These are phyloP conservation scores for Agonopterix heracliana DNA, from an alignment of 2,888 invertebrate genomes.

Conservation along the genomic window DNA sequence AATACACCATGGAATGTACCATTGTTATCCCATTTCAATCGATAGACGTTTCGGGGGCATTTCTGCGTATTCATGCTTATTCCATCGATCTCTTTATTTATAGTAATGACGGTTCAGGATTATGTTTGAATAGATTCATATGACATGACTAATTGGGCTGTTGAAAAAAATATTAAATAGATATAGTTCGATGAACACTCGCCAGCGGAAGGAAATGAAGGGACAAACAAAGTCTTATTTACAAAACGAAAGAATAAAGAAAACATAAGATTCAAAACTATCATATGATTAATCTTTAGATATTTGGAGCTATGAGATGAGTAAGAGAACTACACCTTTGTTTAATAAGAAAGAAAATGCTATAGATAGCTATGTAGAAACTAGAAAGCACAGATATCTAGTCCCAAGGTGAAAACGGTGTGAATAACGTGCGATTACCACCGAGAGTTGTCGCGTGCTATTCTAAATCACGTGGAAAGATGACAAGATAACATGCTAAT, in stretches of 20 bases:
- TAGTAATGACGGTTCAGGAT: conserved; percentile 40
- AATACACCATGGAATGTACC: conserved; percentile 41
- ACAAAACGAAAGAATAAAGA: conserved; percentile 3
- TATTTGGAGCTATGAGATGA: conserved; percentile 1
- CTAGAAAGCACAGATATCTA: conserved; percentile 47
- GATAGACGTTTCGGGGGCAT: conserved; percentile 52
- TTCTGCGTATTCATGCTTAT: conserved; percentile 55
- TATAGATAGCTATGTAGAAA: conserved; percentile 9
- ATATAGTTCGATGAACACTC: not conserved
- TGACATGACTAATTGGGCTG: conserved; percentile 21
- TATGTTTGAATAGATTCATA: conserved; percentile 24
- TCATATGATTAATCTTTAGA: not conserved
- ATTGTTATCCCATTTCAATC: conserved; percentile 58
- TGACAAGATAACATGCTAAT: conserved; percentile 23
- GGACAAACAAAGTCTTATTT: conserved; percentile 2
- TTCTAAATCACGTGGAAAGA: conserved; percentile 22
- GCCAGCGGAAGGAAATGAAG: not conserved
- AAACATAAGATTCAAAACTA: conserved; percentile 2
- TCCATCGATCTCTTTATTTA: conserved; percentile 31
- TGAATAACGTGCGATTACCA: conserved; percentile 32
- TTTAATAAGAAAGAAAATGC: no score
- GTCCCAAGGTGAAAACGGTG: conserved; percentile 49
- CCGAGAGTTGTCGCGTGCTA: conserved; percentile 39
- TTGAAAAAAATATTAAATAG: conserved; percentile 12
- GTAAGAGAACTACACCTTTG: not conserved